Conservation (phyloP, 2,797 vertebrate genomes). For the Sebastes iracundus region DNA sequence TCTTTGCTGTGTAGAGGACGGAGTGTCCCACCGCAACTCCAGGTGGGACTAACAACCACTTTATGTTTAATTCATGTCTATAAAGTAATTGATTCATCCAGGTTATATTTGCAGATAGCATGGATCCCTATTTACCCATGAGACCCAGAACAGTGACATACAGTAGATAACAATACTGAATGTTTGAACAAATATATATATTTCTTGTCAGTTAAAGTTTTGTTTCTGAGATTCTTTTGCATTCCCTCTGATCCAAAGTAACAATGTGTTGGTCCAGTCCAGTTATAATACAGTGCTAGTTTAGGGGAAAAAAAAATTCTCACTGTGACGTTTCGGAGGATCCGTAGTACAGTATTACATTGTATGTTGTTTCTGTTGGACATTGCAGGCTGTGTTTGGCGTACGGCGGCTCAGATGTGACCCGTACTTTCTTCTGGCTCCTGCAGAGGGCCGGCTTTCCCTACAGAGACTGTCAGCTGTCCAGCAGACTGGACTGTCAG, state of each 20-base stretch:
- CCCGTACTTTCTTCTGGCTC: conserved; percentile 95
- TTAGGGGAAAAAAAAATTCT: neutral
- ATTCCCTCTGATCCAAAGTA: neutral
- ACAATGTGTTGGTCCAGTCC: neutral
- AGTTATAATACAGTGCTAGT: neutral
- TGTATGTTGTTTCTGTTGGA: neutral
- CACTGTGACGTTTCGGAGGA: neutral
- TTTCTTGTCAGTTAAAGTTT: no score
- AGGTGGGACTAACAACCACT: conserved; percentile 77
- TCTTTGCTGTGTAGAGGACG: conserved; percentile 96
- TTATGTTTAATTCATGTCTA: neutral
- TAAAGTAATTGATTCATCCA: neutral
- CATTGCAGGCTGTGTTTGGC: conserved; percentile 90
- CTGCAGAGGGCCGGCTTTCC: conserved; percentile 97
- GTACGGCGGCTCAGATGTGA: conserved; percentile 95
- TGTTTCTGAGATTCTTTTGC: no score
- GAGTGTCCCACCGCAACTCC: conserved; percentile 95
- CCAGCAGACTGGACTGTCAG: conserved; percentile 90
- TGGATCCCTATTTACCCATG: neutral
- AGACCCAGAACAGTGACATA: neutral
- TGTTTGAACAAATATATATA: neutral
- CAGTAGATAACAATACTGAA: neutral
- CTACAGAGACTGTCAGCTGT: conserved; percentile 94
- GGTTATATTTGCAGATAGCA: neutral
- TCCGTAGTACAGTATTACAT: neutral